Conservation (phyloP, 2,797 vertebrate genomes). For the Parauchenoglanis punctatus region DNA sequence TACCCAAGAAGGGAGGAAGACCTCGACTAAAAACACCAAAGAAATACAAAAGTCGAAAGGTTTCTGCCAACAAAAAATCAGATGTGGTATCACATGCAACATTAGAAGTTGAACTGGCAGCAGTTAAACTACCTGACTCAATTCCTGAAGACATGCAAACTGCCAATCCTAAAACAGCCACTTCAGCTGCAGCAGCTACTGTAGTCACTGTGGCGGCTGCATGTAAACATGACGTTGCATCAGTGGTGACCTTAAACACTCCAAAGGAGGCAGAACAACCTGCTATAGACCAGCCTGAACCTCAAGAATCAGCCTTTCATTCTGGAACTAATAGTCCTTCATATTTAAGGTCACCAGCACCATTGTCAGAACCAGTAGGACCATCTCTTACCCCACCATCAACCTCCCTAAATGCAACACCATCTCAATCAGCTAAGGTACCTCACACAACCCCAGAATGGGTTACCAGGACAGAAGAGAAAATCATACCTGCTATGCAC, state of each 20-base stretch:
- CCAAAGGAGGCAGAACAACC: constrained; percentile 83
- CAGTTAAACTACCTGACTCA: constrained; percentile 77
- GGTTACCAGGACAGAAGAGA: constrained; percentile 87
- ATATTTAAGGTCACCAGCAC: constrained; percentile 67
- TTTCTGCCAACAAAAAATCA: constrained; percentile 77
- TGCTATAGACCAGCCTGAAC: constrained; percentile 80
- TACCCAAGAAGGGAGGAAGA: constrained; percentile 82
- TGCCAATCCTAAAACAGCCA: constrained; percentile 75
- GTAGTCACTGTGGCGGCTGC: constrained; percentile 79
- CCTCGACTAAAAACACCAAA: constrained; percentile 81
- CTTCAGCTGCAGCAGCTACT: constrained; percentile 68
- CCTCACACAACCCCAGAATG: constrained; percentile 76
- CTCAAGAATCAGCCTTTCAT: constrained; percentile 82
- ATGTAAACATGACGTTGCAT: constrained; percentile 76
- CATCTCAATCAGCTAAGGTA: constrained; percentile 68
- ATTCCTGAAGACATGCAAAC: constrained; percentile 79
- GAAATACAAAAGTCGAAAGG: constrained; percentile 81
- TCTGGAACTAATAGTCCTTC: constrained; percentile 69
- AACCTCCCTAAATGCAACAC: constrained; percentile 72
- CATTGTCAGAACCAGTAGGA: constrained; percentile 64
- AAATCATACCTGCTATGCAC: constrained; percentile 77
- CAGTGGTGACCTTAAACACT: constrained; percentile 75
- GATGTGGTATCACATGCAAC: constrained; percentile 63
- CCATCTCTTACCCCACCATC: constrained; percentile 69
- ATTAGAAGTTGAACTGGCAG: constrained; percentile 70